These are phyloP conservation scores for Pagrus major DNA, from an alignment of 2,113 vertebrate genomes.

Conservation along the genomic window DNA sequence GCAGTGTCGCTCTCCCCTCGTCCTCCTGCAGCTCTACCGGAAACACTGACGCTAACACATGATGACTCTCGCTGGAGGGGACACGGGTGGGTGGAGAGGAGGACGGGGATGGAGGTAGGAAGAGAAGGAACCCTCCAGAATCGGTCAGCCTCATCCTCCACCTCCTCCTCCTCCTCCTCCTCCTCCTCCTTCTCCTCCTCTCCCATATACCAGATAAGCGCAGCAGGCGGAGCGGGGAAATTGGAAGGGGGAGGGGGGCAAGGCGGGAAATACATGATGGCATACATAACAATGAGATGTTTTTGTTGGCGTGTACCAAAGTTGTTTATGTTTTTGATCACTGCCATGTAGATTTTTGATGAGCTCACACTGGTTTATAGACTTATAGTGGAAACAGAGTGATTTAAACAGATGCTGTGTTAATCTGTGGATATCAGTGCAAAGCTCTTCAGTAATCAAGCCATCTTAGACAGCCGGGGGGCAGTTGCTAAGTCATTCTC, in stretches of 20 bases:
- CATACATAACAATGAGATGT: constrained; percentile 46
- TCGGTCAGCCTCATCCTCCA: constrained; percentile 32
- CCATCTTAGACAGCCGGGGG: constrained; percentile 37
- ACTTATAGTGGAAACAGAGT: constrained; percentile 19
- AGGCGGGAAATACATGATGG: constrained; percentile 30
- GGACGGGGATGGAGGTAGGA: constrained; percentile 49
- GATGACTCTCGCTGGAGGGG: constrained; percentile 71
- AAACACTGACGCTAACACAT: constrained; percentile 71
- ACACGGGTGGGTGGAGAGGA: constrained; percentile 44
- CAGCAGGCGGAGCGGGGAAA: constrained; percentile 9
- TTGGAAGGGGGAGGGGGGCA: constrained; percentile 8
- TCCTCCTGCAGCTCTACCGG: constrained; percentile 51
- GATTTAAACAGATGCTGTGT: constrained; percentile 43
- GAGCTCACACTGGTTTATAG: constrained; percentile 27
- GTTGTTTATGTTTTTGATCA: constrained; percentile 33
- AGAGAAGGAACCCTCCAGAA: constrained; percentile 59
- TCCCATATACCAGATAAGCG: constrained; percentile 41
- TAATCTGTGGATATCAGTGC: constrained; percentile 49
- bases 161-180: constrained; percentile 28
- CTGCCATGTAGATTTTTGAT: not conserved
- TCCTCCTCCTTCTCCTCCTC: not conserved
- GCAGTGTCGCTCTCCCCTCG: constrained; percentile 13
- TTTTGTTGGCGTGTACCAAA: not conserved
- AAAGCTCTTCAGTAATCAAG: constrained; percentile 56
- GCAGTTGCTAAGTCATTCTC: constrained; percentile 30